Evolutionary conservation across 2,797 vertebrate species (phyloP), one percentile per base, ranked within the genome.

Genomic region (Callimico goeldii): DNA sequence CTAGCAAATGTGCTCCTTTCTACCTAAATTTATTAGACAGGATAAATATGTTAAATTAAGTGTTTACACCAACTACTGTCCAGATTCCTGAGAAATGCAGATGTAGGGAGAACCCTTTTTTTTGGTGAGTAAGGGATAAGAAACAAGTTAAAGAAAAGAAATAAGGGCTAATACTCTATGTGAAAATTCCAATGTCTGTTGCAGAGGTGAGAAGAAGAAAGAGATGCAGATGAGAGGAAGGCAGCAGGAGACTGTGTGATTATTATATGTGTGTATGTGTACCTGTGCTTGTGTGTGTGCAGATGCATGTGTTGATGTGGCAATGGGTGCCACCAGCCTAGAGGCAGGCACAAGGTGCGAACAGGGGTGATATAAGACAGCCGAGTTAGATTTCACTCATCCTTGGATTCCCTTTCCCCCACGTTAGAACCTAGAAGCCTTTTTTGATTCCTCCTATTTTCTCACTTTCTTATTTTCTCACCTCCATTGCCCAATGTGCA

Each of bases 31-130:
- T 88, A 46, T 20, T 90, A 92, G 67, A 64, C 22, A 95, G 55
- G 36, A 82, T 73, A 88, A 86, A 77, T 84, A 30, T 50, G 52
- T 92, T 90, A 84, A 58, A 46, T 92, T 90, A 84, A 58, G 41
- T 72, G 48, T 55, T 94, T 88, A 72, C 20, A 48, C 43, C 55
- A 46, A 43, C 6, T 55, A 26, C 39, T 90, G 57, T n/a, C 13
- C n/a, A 67, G 39, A 75, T 46, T 22, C 43, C 24, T 87, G 70
- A 83, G 41, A 70, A 52, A 41, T 93, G 26, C n/a, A 55, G 30
- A 26, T 36, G 39, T 80, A 70, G 10, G 81, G 7, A 36, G 19
- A 9, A 36, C 36, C 33, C 19, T 10, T 76, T 81, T 81, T 24
- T 90, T 87, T 90, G 20, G 6, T 28, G 15, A 75, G 30, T 33